Percentiles rank a stretch among this genome's conserved stretches.
Evolutionary conservation across 2,888 invertebrate genomes (phyloP).

Genomic region (Synanthedon tipuliformis): DNA sequence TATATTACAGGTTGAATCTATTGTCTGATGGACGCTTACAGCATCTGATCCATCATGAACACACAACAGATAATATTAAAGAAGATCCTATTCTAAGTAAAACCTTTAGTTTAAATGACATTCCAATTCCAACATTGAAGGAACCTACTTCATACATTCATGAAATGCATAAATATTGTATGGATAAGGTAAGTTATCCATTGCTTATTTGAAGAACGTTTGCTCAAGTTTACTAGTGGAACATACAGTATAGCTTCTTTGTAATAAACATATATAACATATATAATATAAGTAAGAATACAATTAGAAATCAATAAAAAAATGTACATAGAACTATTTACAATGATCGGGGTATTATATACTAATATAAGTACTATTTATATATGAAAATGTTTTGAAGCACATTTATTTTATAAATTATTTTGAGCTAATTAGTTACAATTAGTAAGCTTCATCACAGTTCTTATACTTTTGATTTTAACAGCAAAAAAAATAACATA

Average conservation of each 20-base stretch:
- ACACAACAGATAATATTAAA: constrained; percentile 50
- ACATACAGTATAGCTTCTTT: background rate
- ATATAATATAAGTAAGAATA: too few relatives aligned
- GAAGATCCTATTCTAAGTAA: constrained; percentile 34
- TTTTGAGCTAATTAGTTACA: too few relatives aligned
- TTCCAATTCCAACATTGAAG: constrained; percentile 54
- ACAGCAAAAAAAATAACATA: too few relatives aligned
- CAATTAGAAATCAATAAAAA: too few relatives aligned
- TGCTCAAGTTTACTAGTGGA: background rate
- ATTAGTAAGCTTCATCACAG: too few relatives aligned
- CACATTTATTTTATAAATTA: too few relatives aligned
- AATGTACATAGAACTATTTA: too few relatives aligned
- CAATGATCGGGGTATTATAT: too few relatives aligned
- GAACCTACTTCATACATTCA: constrained; percentile 77
- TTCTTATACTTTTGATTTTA: too few relatives aligned
- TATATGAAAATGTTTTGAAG: too few relatives aligned
- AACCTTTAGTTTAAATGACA: constrained; percentile 41
- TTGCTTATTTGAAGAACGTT: constrained; percentile 6
- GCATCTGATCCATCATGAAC: constrained; percentile 76
- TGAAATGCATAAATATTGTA: constrained; percentile 80
- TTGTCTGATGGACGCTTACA: constrained; percentile 77
- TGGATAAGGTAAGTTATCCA: constrained; percentile 75
- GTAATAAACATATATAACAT: too few relatives aligned
- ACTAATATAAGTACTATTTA: too few relatives aligned
- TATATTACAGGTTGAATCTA: constrained; percentile 68